These are phyloP conservation scores for Nesospiza acunhae DNA, from an alignment of 2,113 vertebrate genomes.

Conservation along the genomic window DNA sequence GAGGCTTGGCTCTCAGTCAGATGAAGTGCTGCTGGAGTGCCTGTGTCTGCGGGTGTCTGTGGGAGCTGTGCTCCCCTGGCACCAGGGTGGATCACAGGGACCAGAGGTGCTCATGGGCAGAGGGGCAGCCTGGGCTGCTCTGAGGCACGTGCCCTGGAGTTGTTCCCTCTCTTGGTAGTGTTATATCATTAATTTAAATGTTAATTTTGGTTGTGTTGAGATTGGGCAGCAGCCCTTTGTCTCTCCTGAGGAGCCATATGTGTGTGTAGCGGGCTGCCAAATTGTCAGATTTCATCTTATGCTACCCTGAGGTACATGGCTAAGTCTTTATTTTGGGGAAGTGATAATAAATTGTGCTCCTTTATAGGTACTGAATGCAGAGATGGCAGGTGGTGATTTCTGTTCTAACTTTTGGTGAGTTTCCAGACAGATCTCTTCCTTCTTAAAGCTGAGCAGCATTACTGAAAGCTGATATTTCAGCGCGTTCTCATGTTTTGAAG, in stretches of 20 bases:
- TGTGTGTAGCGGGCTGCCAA: neutral
- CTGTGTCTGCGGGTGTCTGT: fast-evolving
- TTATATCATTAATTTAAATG: neutral
- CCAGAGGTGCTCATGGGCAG: neutral
- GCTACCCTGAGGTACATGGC: neutral
- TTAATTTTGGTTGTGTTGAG: neutral
- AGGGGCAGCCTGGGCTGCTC: neutral
- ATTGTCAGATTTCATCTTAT: neutral
- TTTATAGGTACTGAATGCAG: neutral
- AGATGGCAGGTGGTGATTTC: neutral
- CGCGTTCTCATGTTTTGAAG: neutral
- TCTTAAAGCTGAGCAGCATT: neutral
- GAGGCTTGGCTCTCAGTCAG: neutral
- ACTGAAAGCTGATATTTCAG: neutral
- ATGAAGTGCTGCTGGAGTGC: neutral
- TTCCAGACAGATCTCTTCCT: neutral
- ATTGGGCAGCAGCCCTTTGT: neutral
- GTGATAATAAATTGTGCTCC: neutral
- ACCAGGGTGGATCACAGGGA: neutral
- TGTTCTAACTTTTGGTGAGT: neutral
- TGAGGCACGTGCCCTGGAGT: fast-evolving
- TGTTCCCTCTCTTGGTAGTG: neutral
- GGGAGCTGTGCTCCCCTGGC: neutral
- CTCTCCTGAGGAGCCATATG: neutral
- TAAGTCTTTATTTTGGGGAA: neutral